Base-by-base conservation (phyloP, 2,113 vertebrate species). In the Rhabdornis inornatus region DNA sequence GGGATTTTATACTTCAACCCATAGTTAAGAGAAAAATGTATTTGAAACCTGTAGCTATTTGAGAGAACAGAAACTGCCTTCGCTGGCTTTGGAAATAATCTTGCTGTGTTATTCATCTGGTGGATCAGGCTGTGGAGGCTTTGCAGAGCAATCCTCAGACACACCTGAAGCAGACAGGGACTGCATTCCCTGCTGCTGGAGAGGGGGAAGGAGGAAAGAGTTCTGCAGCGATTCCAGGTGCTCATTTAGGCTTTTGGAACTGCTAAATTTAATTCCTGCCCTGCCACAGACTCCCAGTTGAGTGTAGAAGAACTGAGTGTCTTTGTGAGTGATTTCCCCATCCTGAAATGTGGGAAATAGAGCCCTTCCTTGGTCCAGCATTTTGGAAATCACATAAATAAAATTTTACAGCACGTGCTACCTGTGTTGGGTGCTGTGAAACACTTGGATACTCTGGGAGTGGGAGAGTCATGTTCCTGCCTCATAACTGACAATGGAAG, bases 331-430 rank as follows among this genome's bases (percentile, higher is more conserved):
- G 19, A 9, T 21, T 71, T 47, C 4, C 24, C 13, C 10, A 2
- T 39, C 39, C 22, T 49, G 21, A 75, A n/a, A 35, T 33, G 13
- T 0, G 11, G 42, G 44, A 63, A 45, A 55, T 0, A 20, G n/a
- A 87, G 19, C 42, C 37, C 33, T 66, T 78, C 27, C 20, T 59
- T 56, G 6, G 40, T 56, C 19, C 71, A 59, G 21, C 22, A 14
- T 42, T 28, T 31, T 33, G 15, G n/a, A 19, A 78, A 44, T 70
- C 3, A 4, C 30, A 40, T 21, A n/a, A 50, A 23, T 25, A 8
- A 21, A 11, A 9, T 6, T 33, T 71, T 19, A 47, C 44, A 78
- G 77, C 35, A 5, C 0, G 0, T 20, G 22, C 4, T 19, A 15
- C 20, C n/a, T 39, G 39, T 25, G 37, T 17, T 49, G 56, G 75